Evolutionary conservation across 2,797 vertebrate genomes (phyloP), one percentile per base, ranked within the genome.

Genomic region (Molossus alvarezi): DNA sequence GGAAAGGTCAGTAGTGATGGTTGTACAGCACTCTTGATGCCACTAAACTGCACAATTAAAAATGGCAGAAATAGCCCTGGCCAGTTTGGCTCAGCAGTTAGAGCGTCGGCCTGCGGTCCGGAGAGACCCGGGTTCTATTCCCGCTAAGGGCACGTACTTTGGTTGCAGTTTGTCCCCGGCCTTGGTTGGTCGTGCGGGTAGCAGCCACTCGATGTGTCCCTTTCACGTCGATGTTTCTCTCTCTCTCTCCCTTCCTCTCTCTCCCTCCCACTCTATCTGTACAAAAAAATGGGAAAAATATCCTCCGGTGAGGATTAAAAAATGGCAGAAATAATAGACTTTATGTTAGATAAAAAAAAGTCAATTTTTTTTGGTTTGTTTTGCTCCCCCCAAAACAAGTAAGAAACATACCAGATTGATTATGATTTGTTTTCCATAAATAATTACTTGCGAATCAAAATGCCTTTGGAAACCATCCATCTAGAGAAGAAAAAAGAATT

Each of bases 391-490:
- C 58, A 76, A 95, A 91, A 79, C 23, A 86, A n/a, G 79, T 51
- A 71, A 69, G 96, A 91, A 55, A 92, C 99, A 88, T 98, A 99
- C 99, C 99, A 99, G 98, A 96, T 99, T 99, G 97, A 99, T 97
- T 97, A 99, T 98, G 95, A 99, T 98, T 98, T 99, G 99, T 97
- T 99, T 99, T 97, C 99, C 99, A 97, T 99, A 99, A 96, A 99
- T 99, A 97, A 99, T 99, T 95, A 99, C 99, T 98, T 99, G 99
- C 0, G 99, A 99, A 98, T 99, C 99, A 98, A 99, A 99, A 97
- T 99, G 99, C 97, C 99, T 99, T 98, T 99, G 99, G 98, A 99
- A 99, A 94, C 99, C 99, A 96, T 99, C 99, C 99, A 99, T 98
- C 99, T 99, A 89, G 20, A 96, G 64, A 92, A 72, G 13, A 41